Conservation (phyloP, 2,797 vertebrate genomes). For the Diplodus sargus region DNA sequence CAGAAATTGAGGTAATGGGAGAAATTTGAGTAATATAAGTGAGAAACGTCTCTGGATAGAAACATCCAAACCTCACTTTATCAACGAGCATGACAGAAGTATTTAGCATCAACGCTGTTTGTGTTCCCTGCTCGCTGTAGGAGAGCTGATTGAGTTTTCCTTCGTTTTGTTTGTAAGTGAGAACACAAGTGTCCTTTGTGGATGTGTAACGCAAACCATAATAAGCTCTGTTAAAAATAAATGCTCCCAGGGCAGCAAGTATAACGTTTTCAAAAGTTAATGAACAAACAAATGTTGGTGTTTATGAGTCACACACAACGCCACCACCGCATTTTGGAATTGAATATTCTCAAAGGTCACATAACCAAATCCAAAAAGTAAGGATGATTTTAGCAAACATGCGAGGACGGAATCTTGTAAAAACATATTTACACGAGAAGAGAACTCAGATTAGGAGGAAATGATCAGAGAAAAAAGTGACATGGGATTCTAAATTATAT, state of each 20-base stretch:
- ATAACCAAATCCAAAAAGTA: constrained; percentile 24
- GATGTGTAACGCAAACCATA: constrained; percentile 7
- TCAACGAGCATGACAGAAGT: constrained; percentile 6
- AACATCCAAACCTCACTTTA: constrained; percentile 4
- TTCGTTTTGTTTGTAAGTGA: neutral
- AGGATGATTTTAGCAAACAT: constrained; percentile 22
- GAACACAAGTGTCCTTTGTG: neutral
- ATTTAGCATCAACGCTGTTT: neutral
- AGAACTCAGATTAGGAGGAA: neutral
- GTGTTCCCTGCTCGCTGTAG: neutral
- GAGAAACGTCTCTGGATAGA: constrained; percentile 18
- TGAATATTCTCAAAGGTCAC: constrained; percentile 44
- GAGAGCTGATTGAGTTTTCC: neutral
- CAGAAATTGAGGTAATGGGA: constrained; percentile 6
- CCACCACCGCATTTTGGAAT: constrained; percentile 19
- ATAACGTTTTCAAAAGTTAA: constrained; percentile 33
- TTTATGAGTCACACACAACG: constrained; percentile 30
- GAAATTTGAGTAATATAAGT: neutral
- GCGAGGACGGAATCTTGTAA: neutral
- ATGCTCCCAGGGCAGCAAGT: constrained; percentile 15
- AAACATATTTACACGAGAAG: constrained; percentile 21
- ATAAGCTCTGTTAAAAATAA: constrained; percentile 9
- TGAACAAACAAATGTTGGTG: constrained; percentile 37
- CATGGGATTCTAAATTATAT: neutral
- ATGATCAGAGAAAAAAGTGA: neutral